These are phyloP conservation scores for Dendroctonus ponderosae DNA, from an alignment of 1,140 invertebrate species.

Conservation along the genomic window DNA sequence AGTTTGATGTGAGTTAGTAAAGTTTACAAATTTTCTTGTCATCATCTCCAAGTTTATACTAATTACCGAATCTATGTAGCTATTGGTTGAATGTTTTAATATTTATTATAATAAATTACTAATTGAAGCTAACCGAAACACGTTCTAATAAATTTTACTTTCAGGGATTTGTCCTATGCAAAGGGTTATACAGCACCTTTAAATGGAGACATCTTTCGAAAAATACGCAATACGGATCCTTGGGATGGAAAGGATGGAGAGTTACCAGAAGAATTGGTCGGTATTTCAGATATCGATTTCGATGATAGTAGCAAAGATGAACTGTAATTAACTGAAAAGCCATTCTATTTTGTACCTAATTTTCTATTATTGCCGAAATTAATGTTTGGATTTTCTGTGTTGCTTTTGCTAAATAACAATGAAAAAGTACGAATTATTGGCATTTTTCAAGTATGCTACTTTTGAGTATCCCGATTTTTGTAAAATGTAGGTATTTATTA, in stretches of 20 bases:
- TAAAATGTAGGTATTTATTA: too few relatives aligned
- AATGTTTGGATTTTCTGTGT: background rate
- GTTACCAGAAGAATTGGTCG: constrained; percentile 85
- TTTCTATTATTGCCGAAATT: background rate
- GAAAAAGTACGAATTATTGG: too few relatives aligned
- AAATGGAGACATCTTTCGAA: constrained; percentile 80
- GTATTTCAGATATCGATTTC: constrained; percentile 86
- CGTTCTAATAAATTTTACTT: constrained; percentile 33
- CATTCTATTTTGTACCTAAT: constrained; percentile 16
- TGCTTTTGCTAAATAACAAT: too few relatives aligned
- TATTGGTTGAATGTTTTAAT: too few relatives aligned
- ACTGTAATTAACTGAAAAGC: constrained; percentile 56
- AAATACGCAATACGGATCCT: constrained; percentile 67
- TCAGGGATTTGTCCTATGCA: constrained; percentile 90
- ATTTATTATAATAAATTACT: too few relatives aligned
- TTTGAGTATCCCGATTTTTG: too few relatives aligned
- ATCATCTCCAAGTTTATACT: too few relatives aligned
- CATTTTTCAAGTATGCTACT: too few relatives aligned
- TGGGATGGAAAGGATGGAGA: constrained; percentile 99
- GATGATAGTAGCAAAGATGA: constrained; percentile 78
- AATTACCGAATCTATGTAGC: too few relatives aligned
- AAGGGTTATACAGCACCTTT: constrained; percentile 89
- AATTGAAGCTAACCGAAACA: too few relatives aligned
- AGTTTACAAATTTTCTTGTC: too few relatives aligned
- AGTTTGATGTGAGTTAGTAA: too few relatives aligned